Evolutionary conservation across 2,888 invertebrate species (phyloP).

Genomic region (Limenitis camilla): DNA sequence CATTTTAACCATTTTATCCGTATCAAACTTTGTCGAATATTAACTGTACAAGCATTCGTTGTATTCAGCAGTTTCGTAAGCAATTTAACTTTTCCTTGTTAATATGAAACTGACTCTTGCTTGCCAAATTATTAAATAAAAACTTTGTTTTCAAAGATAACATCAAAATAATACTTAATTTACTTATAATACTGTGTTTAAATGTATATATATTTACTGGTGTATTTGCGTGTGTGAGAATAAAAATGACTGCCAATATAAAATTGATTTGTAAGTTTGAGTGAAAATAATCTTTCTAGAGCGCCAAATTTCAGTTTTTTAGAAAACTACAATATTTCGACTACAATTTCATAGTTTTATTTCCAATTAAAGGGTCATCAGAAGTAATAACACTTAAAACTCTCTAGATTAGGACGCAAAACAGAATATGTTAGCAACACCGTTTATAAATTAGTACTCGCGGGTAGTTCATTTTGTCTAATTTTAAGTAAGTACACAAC

Average conservation of each 20-base stretch:
- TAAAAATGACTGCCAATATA: too few species aligned
- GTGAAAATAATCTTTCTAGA: too few species aligned
- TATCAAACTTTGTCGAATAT: constrained; percentile 13
- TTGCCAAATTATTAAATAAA: constrained; percentile 8
- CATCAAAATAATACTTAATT: constrained; percentile 9
- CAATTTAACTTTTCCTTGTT: constrained; percentile 16
- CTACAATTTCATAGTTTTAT: too few species aligned
- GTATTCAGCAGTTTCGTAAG: constrained; percentile 16
- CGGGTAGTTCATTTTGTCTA: too few species aligned
- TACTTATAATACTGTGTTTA: background rate
- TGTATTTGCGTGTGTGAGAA: too few species aligned
- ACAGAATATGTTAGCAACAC: too few species aligned
- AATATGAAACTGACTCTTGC: constrained; percentile 12
- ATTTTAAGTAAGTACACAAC: too few species aligned
- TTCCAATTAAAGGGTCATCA: background rate
- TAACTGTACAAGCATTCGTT: constrained; percentile 13
- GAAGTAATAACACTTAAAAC: constrained; percentile 8
- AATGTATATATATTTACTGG: too few species aligned
- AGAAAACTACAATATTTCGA: too few species aligned
- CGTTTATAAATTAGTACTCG: too few species aligned
- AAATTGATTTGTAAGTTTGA: too few species aligned
- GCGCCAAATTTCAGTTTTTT: too few species aligned
- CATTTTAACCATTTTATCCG: constrained; percentile 5
- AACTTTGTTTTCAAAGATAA: constrained; percentile 7
- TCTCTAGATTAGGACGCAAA: background rate